Evolutionary conservation across 2,888 invertebrate species (phyloP).

Genomic region (Scaptomyza caliginosa): DNA sequence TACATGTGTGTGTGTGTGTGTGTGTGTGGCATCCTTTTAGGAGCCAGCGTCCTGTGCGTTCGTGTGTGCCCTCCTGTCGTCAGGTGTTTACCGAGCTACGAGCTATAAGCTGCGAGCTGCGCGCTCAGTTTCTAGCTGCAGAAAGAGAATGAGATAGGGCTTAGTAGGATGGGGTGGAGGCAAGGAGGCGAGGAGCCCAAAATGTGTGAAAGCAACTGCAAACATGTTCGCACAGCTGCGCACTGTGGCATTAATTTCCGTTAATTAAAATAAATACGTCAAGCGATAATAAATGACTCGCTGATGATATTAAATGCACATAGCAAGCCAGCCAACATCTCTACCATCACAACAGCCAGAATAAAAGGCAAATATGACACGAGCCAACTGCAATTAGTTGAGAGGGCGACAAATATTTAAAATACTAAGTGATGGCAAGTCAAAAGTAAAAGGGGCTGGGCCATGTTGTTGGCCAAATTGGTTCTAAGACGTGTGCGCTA

Average conservation of each 20-base stretch:
- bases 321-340: constrained; percentile 17
- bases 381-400: constrained; percentile 58
- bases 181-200: constrained; percentile 22
- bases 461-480: background rate
- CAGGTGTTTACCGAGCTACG: constrained; percentile 42
- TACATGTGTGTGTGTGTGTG: constrained; percentile 16
- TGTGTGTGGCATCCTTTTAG: constrained; percentile 48
- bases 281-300: constrained; percentile 78
- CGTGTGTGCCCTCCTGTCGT: constrained; percentile 51
- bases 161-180: too few species aligned
- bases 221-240: constrained; percentile 70
- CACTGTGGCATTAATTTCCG: constrained; percentile 78
- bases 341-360: constrained; percentile 2
- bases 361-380: constrained; percentile 41
- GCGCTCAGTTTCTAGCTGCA: background rate
- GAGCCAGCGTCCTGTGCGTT: constrained; percentile 52
- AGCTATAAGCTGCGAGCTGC: constrained; percentile 14
- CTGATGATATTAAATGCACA: constrained; percentile 68
- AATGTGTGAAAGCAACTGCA: constrained; percentile 69
- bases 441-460: background rate
- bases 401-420: constrained; percentile 21
- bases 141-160: background rate
- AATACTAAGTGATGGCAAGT: background rate
- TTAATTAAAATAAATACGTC: constrained; percentile 80
- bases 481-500: constrained; percentile 16